Percentiles rank a stretch among this genome's conserved stretches.
Evolutionary conservation across 1,140 invertebrate genomes (phyloP).

Genomic region (Rhyacophila brunnea): DNA sequence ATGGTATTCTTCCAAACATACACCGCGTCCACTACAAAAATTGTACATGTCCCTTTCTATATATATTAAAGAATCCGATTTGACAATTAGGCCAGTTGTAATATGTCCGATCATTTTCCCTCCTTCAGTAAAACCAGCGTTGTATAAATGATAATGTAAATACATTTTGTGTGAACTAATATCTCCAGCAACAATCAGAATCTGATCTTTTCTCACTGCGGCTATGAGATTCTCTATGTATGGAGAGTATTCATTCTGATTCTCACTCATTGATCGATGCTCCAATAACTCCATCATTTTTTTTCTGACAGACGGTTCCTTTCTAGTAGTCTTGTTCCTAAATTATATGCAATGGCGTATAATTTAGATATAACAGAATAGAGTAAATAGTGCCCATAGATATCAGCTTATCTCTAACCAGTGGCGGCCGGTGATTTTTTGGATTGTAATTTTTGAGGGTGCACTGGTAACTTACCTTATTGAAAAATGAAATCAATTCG

Average conservation of each 20-base stretch:
- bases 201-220: constrained; percentile 86
- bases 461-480: too few relatives aligned
- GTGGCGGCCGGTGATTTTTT: too few relatives aligned
- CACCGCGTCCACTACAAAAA: constrained; percentile 98
- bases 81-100: constrained; percentile 94
- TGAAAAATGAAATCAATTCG: too few relatives aligned
- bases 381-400: too few relatives aligned
- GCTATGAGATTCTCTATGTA: constrained; percentile 87
- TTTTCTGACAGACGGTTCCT: constrained; percentile 64
- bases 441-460: too few relatives aligned
- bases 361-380: too few relatives aligned
- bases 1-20: constrained; percentile 99
- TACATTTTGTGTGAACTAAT: constrained; percentile 98
- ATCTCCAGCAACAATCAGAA: constrained; percentile 97
- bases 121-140: constrained; percentile 84
- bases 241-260: constrained; percentile 88
- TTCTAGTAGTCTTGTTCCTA: constrained; percentile 57
- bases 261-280: too few relatives aligned
- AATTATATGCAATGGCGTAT: too few relatives aligned
- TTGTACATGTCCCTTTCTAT: constrained; percentile 99
- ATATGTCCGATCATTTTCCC: constrained; percentile 93
- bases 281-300: constrained; percentile 87
- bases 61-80: constrained; percentile 98
- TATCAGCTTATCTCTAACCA: too few relatives aligned
- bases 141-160: constrained; percentile 95